Evolutionary conservation across 2,797 vertebrate species (phyloP).

Genomic region (Euphonia xanthogaster): DNA sequence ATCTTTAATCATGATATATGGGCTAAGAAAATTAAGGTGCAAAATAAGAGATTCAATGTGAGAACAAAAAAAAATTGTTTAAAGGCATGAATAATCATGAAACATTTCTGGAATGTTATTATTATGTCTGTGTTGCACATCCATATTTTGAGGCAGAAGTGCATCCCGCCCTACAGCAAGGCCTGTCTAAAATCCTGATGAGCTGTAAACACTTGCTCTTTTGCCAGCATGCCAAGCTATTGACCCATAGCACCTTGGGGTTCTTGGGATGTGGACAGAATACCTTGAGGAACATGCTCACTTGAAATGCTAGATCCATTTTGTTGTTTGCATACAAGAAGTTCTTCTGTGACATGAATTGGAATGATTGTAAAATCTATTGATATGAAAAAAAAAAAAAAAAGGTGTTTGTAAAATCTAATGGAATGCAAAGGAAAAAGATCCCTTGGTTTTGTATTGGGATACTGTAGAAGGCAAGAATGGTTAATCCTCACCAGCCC

Average conservation of each 20-base stretch:
- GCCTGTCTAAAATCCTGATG: neutral
- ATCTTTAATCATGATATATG: fast-evolving
- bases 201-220: neutral
- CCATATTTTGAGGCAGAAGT: neutral
- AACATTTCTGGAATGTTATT: neutral
- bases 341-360: neutral
- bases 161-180: neutral
- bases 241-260: neutral
- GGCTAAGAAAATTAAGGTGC: neutral
- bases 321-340: neutral
- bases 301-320: neutral
- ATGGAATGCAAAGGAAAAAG: neutral
- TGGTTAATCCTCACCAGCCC: neutral
- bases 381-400: neutral
- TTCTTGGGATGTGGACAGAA: slow-evolving; percentile 1
- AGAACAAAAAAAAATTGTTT: neutral
- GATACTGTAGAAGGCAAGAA: neutral
- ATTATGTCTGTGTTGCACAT: neutral
- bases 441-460: neutral
- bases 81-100: neutral
- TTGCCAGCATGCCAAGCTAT: slow-evolving; percentile 1
- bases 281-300: neutral
- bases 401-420: neutral
- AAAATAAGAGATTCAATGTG: neutral
- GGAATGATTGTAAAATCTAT: neutral